phyloP scores from a whole-genome alignment of 2,797 vertebrate genomes.

The Eremophila alpestris region DNA sequence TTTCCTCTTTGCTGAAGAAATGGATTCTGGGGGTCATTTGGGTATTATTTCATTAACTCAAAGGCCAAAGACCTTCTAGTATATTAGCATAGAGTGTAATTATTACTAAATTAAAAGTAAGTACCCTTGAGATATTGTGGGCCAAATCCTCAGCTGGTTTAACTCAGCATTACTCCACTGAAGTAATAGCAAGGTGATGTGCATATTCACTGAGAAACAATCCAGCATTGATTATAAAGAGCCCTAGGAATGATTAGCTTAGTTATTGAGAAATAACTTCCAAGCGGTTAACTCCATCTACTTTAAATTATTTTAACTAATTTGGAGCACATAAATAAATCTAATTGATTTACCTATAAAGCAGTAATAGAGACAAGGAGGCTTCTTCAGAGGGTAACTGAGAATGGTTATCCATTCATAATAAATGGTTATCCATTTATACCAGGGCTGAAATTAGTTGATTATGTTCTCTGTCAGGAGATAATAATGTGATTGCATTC shows the following conservation, averaged over 20 bases:
- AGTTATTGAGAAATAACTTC: conserved; percentile 66
- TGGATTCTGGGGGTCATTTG: conserved; percentile 18
- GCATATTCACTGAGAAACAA: conserved; percentile 61
- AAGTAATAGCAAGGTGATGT: conserved; percentile 52
- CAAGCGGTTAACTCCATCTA: conserved; percentile 50
- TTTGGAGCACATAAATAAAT: conserved; percentile 49
- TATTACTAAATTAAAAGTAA: conserved; percentile 63
- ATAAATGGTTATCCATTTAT: conserved; percentile 67
- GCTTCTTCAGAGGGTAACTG: conserved; percentile 51
- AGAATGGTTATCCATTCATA: conserved; percentile 67
- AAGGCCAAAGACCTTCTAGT: conserved; percentile 44
- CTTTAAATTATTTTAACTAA: conserved; percentile 69
- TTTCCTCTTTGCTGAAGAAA: conserved; percentile 42
- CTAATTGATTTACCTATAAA: conserved; percentile 58
- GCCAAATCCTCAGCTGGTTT: conserved; percentile 51
- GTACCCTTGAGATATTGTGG: conserved; percentile 52
- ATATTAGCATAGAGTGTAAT: conserved; percentile 45
- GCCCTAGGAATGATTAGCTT: conserved; percentile 67
- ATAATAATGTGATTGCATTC: conserved; percentile 72
- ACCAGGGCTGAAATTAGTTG: conserved; percentile 64
- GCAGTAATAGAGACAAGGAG: conserved; percentile 42
- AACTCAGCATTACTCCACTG: conserved; percentile 13
- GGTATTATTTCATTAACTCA: conserved; percentile 48
- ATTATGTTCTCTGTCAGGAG: conserved; percentile 69
- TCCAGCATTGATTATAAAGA: conserved; percentile 65